Evolutionary conservation across 2,888 invertebrate species (phyloP).

Genomic region (Crepidodera aurea): DNA sequence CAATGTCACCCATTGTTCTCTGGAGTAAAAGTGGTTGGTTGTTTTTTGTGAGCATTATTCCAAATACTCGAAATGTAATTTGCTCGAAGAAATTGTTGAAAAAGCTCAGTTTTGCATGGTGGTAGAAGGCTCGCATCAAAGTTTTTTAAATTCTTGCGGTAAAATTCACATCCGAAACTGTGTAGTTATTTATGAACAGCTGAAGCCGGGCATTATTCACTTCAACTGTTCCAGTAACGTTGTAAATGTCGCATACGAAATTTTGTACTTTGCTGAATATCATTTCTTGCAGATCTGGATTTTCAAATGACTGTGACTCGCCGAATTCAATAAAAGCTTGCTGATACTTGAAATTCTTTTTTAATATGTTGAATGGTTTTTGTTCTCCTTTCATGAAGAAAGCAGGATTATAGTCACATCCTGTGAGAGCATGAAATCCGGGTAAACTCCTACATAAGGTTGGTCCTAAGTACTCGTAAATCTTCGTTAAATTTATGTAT

Average conservation of each 20-base stretch:
- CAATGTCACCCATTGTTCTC: slow-evolving; percentile 28
- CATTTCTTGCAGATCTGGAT: background rate
- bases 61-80: slow-evolving; percentile 39
- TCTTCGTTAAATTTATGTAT: slow-evolving; percentile 37
- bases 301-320: background rate
- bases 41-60: slow-evolving; percentile 38
- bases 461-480: slow-evolving; percentile 32
- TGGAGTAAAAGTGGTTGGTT: slow-evolving; percentile 33
- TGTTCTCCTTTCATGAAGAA: slow-evolving; percentile 31
- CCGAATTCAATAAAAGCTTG: slow-evolving; percentile 21
- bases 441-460: slow-evolving; percentile 30
- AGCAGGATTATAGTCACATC: slow-evolving; percentile 39
- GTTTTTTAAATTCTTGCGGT: slow-evolving; percentile 32
- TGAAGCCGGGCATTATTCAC: slow-evolving; percentile 45
- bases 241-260: background rate
- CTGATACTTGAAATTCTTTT: slow-evolving; percentile 33
- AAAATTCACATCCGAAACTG: slow-evolving; percentile 34
- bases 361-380: slow-evolving; percentile 34
- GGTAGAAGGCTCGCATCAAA: slow-evolving; percentile 41
- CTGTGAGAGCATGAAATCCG: slow-evolving; percentile 37
- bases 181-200: slow-evolving; percentile 41
- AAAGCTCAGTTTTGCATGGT: slow-evolving; percentile 40
- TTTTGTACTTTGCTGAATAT: background rate
- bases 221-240: slow-evolving; percentile 35
- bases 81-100: slow-evolving; percentile 40